A percentile compares a stretch with the other conserved stretches of the same genome.
phyloP scores from a whole-genome alignment of 2,888 invertebrate species.

The Cheilosia scutellata region DNA sequence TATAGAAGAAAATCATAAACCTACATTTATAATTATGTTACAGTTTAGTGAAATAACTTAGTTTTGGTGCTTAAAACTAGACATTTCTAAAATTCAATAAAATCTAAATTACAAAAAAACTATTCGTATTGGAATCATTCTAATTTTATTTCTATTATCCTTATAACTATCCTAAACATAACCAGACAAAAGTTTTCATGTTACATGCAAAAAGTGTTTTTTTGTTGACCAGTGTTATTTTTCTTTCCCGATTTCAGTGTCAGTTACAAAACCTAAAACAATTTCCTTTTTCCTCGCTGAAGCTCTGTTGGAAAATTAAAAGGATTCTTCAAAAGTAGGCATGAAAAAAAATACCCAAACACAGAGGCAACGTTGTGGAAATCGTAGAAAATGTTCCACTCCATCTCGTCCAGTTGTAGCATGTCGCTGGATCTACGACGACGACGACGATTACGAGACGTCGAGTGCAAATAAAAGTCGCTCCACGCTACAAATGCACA shows the following conservation, averaged over 20 bases:
- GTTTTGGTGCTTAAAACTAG: too few relatives aligned
- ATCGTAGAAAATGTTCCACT: slow-evolving; percentile 60
- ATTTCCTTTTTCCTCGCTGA: slow-evolving; percentile 32
- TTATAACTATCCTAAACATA: too few relatives aligned
- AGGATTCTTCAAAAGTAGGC: slow-evolving; percentile 53
- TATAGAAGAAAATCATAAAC: too few relatives aligned
- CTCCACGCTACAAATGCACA: slow-evolving; percentile 66
- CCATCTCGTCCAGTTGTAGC: slow-evolving; percentile 58
- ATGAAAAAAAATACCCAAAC: slow-evolving; percentile 1
- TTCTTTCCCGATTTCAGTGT: slow-evolving; percentile 15
- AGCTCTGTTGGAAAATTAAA: slow-evolving; percentile 65
- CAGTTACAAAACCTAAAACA: slow-evolving; percentile 56
- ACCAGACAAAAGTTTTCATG: too few relatives aligned
- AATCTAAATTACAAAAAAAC: too few relatives aligned
- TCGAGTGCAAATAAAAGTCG: slow-evolving; percentile 69
- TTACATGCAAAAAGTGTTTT: too few relatives aligned
- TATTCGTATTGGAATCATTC: too few relatives aligned
- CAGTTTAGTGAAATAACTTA: too few relatives aligned
- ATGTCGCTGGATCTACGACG: slow-evolving; percentile 28
- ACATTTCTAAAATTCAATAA: too few relatives aligned
- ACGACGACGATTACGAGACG: slow-evolving; percentile 51
- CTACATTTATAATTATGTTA: too few relatives aligned
- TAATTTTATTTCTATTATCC: too few relatives aligned
- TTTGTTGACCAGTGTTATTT: too few relatives aligned
- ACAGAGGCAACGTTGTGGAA: slow-evolving; percentile 40